These are phyloP conservation scores for Aradus depressus DNA, from an alignment of 2,888 invertebrate genomes.

Conservation along the genomic window DNA sequence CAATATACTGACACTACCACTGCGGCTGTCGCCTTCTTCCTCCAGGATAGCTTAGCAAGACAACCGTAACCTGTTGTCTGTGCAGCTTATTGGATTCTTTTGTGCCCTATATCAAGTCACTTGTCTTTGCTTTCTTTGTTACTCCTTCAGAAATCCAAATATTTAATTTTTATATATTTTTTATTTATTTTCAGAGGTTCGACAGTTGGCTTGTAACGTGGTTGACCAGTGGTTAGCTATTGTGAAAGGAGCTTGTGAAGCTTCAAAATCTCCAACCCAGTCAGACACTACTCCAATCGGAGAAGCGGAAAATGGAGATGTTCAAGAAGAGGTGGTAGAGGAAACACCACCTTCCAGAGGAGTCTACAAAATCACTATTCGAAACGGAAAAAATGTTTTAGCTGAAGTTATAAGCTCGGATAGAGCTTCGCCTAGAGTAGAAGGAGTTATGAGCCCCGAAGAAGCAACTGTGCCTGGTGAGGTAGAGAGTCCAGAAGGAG, in stretches of 20 bases:
- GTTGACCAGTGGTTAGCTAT: constrained; percentile 85
- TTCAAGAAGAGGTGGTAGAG: constrained; percentile 20
- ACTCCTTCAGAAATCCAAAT: background rate
- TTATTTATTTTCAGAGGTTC: constrained; percentile 50
- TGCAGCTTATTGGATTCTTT: no score
- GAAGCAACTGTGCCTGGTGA: background rate
- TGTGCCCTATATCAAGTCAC: no score
- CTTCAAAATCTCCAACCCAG: constrained; percentile 4
- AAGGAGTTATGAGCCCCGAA: background rate
- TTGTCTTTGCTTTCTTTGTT: background rate
- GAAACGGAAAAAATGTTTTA: constrained; percentile 60
- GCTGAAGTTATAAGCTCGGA: constrained; percentile 42
- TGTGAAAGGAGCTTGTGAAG: constrained; percentile 54
- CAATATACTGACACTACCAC: no score
- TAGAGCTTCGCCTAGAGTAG: constrained; percentile 19
- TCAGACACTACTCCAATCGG: constrained; percentile 8
- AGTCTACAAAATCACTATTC: constrained; percentile 53
- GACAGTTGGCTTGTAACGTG: constrained; percentile 63
- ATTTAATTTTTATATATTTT: background rate
- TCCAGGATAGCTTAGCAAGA: no score
- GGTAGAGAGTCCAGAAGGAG: background rate
- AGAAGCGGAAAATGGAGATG: constrained; percentile 10
- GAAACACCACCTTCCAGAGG: constrained; percentile 30
- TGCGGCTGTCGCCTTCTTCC: no score
- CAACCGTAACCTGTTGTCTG: no score